Conservation (phyloP, 2,888 invertebrate genomes). For the Cancer borealis region DNA sequence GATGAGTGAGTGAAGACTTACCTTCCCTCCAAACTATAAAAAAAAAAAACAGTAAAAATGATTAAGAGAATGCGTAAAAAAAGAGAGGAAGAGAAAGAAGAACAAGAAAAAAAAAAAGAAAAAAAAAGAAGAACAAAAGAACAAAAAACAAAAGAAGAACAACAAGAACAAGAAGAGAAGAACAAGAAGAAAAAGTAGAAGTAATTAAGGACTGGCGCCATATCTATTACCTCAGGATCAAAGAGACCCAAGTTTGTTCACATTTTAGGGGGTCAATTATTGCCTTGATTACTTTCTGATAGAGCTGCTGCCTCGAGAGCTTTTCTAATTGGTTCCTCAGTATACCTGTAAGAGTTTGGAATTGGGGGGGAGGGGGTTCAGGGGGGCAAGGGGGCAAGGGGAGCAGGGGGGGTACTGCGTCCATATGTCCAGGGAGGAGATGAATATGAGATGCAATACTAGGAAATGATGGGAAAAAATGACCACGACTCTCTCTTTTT, state of each 20-base stretch:
- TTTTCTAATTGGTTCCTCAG: slow-evolving; percentile 46
- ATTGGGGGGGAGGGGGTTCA: neutral
- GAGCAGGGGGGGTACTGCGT: neutral
- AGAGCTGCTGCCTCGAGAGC: slow-evolving; percentile 10
- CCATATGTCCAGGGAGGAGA: neutral
- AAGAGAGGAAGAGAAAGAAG: too few species aligned
- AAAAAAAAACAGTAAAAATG: too few species aligned
- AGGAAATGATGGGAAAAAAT: too few species aligned
- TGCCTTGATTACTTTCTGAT: slow-evolving; percentile 57
- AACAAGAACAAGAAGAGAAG: neutral
- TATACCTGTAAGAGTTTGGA: neutral
- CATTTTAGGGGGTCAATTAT: slow-evolving; percentile 62
- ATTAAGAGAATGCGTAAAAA: too few species aligned
- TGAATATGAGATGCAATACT: too few species aligned
- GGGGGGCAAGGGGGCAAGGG: neutral
- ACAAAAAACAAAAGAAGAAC: neutral
- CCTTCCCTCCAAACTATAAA: too few species aligned
- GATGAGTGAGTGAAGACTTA: too few species aligned
- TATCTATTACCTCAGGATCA: slow-evolving; percentile 53
- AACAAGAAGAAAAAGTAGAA: neutral
- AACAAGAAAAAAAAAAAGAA: neutral
- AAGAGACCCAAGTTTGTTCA: slow-evolving; percentile 57
- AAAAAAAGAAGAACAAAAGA: neutral
- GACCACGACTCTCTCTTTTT: too few species aligned
- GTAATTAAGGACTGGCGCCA: slow-evolving; percentile 51